Evolutionary conservation across 2,113 vertebrate genomes (phyloP), one percentile per base, ranked within the genome.

Genomic region (Cephalopterus ornatus): DNA sequence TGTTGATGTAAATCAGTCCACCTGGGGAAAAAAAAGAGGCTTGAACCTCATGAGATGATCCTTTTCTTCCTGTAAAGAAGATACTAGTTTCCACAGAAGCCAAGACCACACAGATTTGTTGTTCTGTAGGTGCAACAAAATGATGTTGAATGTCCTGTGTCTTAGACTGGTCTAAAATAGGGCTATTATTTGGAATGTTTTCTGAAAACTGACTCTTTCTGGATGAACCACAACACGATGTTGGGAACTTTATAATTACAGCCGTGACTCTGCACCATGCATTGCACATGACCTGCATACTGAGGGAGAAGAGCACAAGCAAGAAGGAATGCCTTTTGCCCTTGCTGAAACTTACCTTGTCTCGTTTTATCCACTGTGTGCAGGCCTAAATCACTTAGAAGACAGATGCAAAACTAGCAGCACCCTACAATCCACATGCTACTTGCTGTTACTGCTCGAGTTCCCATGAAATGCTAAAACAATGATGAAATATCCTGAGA

Each of bases 201-300:
- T 90, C 78, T 13, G 14, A 80, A 83, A 92, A 80, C 53, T 92
- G 85, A 33, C 41, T 78, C 53, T 79, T 76, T 85, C 35, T 35
- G 58, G 67, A 88, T 70, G 49, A 96, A 93, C 94, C 70, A 70
- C 85, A 91, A 76, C 44, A 75, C 56, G 42, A 67, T 74, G 67
- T 24, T 89, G 78, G 85, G 93, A 92, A 84, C 72, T 87, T 89
- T 80, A 65, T 74, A 92, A 72, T 84, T 87, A 53, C 49, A 68
- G 87, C 84, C 87, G 6, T 82, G 89, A 85, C 63, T 88, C 84
- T 92, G 86, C 70, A 70, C 61, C 73, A 44, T 73, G 73, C 46
- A 37, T 47, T 82, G 70, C 71, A 81, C 85, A 72, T 78, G 88
- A 91, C 73, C 53, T 86, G 86, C 88, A 92, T 92, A 37, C 37